Base-by-base conservation (phyloP, 2,113 vertebrate genomes). In the Phainopepla nitens region DNA sequence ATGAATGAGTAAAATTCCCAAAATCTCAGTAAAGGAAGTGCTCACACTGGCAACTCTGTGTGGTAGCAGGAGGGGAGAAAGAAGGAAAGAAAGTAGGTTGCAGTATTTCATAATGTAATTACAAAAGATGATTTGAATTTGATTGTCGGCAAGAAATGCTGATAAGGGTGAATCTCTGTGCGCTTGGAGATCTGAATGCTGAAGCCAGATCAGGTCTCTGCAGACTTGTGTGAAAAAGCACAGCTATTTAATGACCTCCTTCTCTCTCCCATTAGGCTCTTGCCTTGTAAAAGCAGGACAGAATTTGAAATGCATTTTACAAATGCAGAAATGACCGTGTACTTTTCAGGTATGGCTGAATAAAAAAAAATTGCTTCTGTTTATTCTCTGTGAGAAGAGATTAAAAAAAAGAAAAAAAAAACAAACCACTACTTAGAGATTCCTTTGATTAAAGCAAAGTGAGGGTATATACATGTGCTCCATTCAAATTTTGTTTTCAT, bases 121-220 rank as follows among this genome's bases (percentile, higher is more conserved):
- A 78, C 39, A 85, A 96, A 93, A 92, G 85, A 75, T 93, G 94
- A 85, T 90, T 93, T 89, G 60, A 83, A 92, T 94, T 94, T 86
- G 79, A 90, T 78, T 71, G 56, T 94, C 88, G 94, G 54, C 27
- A 57, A 51, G 76, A 88, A 95, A 44, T 81, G 79, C 80, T 94
- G 90, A 86, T 92, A 83, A 94, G 90, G 56, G 56, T 66, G 79
- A 81, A 90, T 94, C 94, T 94, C 93, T 95, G 56, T 51, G 70
- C 90, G 62, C 58, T 70, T 86, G 56, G 75, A 97, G 84, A 80
- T 91, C 50, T 60, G 58, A 90, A 91, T 56, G 68, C 50, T 92
- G 58, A 96, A 90, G 93, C 86, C 93, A 93, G 94, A 93, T 86
- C 75, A 83, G 42, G 87, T 91, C 94, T 95, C 93, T 86, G 64